phyloP scores from a whole-genome alignment of 2,113 vertebrate genomes.

The Rhynchopsitta pachyrhyncha region DNA sequence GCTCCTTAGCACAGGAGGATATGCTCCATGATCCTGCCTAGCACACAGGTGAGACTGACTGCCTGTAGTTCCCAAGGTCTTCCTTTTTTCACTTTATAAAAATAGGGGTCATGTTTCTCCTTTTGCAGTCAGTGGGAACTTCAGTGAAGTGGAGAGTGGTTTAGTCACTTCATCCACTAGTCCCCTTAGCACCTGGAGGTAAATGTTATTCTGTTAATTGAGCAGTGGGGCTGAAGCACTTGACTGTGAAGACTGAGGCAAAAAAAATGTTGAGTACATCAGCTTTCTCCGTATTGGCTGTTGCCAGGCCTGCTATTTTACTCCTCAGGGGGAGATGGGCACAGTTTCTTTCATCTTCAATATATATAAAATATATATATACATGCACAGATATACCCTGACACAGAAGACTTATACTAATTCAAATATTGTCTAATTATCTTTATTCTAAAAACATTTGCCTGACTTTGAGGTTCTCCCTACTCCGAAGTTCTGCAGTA shows the following conservation, averaged over 20 bases:
- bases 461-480: not conserved
- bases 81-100: not conserved
- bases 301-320: not conserved
- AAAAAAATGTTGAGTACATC: not conserved
- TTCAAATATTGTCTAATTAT: not conserved
- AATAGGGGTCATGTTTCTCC: not conserved
- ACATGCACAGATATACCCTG: not conserved
- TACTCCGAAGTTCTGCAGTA: not conserved
- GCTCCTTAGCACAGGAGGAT: not conserved
- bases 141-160: not conserved
- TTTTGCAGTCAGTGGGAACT: not conserved
- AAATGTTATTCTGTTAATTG: not conserved
- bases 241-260: not conserved
- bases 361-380: not conserved
- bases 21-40: not conserved
- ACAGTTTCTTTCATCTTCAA: not conserved
- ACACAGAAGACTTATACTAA: not conserved
- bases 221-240: rapidly evolving
- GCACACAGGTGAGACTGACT: not conserved
- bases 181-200: not conserved
- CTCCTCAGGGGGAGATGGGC: not conserved
- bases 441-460: not conserved
- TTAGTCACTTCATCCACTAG: not conserved
- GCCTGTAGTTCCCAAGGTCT: not conserved
- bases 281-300: not conserved